A percentile compares a stretch with the other conserved stretches of the same genome.
phyloP scores from a whole-genome alignment of 2,113 vertebrate genomes.

The Ammodramus savannarum region DNA sequence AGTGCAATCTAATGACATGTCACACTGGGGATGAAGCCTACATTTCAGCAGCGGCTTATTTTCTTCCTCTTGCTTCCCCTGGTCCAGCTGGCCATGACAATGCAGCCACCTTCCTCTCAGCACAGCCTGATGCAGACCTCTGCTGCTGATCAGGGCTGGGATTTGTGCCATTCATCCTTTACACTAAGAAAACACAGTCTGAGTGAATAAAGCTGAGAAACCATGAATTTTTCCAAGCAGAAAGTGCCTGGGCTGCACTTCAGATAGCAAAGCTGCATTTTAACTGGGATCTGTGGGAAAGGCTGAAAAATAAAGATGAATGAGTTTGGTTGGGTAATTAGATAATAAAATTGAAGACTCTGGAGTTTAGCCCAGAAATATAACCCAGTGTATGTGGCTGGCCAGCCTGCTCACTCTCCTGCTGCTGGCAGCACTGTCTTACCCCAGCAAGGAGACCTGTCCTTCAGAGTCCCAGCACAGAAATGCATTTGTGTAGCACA shows the following conservation, averaged over 20 bases:
- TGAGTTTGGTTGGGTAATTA: conserved; percentile 18
- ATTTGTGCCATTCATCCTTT: not conserved
- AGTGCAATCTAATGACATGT: not conserved
- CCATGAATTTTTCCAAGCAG: not conserved
- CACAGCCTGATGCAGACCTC: not conserved
- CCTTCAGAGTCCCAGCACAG: not conserved
- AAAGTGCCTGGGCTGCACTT: not conserved
- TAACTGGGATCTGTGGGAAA: not conserved
- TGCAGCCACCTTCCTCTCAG: not conserved
- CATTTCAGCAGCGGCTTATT: not conserved
- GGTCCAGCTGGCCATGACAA: not conserved
- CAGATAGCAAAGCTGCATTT: not conserved
- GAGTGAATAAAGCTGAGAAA: conserved; percentile 5
- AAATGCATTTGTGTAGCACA: not conserved
- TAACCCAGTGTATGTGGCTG: not conserved
- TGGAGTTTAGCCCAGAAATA: conserved; percentile 33
- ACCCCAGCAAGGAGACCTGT: not conserved
- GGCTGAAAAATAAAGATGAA: conserved; percentile 47
- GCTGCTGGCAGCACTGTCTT: not conserved
- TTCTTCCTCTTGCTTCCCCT: not conserved
- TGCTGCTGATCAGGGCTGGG: not conserved
- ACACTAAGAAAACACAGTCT: not conserved
- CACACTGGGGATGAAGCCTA: not conserved
- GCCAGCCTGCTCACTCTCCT: not conserved
- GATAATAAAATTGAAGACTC: conserved; percentile 44